These are phyloP conservation scores for Nematostella vectensis DNA, from an alignment of 92 coral and sea anemone genomes.

Conservation along the genomic window DNA sequence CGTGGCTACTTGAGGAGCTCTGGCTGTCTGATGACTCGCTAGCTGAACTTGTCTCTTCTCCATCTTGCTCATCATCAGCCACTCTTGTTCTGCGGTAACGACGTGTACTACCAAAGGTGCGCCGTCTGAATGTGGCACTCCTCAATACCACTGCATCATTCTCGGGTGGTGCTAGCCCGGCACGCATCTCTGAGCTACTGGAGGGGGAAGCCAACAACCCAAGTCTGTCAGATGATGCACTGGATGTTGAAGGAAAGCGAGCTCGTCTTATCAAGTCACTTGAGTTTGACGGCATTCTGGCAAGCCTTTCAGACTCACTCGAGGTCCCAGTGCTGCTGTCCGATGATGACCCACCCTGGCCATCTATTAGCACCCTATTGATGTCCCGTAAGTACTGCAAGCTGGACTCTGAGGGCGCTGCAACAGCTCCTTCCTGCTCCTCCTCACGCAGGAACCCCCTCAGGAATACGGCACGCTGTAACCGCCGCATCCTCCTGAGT, in stretches of 20 bases:
- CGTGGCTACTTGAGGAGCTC: no score
- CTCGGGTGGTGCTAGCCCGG: background rate
- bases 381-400: constrained; percentile 1
- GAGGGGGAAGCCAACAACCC: no score
- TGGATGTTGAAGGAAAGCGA: no score
- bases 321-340: background rate
- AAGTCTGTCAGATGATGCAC: no score
- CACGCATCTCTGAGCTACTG: background rate
- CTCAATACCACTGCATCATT: background rate
- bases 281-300: no score
- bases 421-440: background rate
- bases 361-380: background rate
- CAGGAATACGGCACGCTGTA: constrained; percentile 27
- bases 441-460: constrained; percentile 24
- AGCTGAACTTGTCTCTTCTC: no score
- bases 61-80: no score
- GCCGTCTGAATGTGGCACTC: background rate
- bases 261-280: no score
- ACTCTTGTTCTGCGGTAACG: constrained; percentile 21
- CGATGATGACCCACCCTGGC: background rate
- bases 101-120: background rate
- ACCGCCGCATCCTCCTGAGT: constrained; percentile 27
- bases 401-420: background rate
- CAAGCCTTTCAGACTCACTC: background rate
- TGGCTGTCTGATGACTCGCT: no score